Percentiles rank a stretch among this genome's conserved stretches.
Evolutionary conservation across 1,140 invertebrate genomes (phyloP).

Genomic region (Drosophila nebulosa): DNA sequence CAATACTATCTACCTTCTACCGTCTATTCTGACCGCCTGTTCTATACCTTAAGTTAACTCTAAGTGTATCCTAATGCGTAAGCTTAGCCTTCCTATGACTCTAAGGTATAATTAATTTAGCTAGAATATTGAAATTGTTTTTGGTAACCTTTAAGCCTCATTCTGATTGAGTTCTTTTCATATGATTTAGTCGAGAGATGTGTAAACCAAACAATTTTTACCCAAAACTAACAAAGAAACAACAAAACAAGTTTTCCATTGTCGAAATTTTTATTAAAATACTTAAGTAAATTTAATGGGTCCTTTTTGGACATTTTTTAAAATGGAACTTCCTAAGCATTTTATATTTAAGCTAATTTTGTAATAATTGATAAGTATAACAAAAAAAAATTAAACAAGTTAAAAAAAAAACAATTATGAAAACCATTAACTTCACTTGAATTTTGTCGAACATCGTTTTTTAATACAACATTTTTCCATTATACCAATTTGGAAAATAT

Average conservation of each 20-base stretch:
- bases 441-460: constrained; percentile 28
- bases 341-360: constrained; percentile 40
- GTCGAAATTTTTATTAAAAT: constrained; percentile 47
- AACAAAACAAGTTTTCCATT: constrained; percentile 76
- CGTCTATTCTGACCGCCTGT: constrained; percentile 57
- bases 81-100: constrained; percentile 41
- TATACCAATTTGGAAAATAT: constrained; percentile 39
- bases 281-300: constrained; percentile 31
- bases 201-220: constrained; percentile 37
- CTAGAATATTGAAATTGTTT: constrained; percentile 78
- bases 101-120: constrained; percentile 58
- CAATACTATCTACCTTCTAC: constrained; percentile 21
- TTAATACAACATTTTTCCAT: constrained; percentile 19
- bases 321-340: constrained; percentile 30
- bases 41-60: constrained; percentile 14
- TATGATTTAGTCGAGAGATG: constrained; percentile 36
- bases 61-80: constrained; percentile 25
- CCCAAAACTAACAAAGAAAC: constrained; percentile 50
- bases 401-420: background rate
- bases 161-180: constrained; percentile 34
- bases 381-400: constrained; percentile 15
- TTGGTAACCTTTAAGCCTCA: constrained; percentile 37
- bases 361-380: constrained; percentile 31
- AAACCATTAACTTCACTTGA: constrained; percentile 2
- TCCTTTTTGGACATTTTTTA: constrained; percentile 58